A percentile compares a stretch with the other conserved stretches of the same genome.
These are phyloP conservation scores for Tragelaphus eurycerus DNA, from an alignment of 2,797 vertebrate species.

Conservation along the genomic window DNA sequence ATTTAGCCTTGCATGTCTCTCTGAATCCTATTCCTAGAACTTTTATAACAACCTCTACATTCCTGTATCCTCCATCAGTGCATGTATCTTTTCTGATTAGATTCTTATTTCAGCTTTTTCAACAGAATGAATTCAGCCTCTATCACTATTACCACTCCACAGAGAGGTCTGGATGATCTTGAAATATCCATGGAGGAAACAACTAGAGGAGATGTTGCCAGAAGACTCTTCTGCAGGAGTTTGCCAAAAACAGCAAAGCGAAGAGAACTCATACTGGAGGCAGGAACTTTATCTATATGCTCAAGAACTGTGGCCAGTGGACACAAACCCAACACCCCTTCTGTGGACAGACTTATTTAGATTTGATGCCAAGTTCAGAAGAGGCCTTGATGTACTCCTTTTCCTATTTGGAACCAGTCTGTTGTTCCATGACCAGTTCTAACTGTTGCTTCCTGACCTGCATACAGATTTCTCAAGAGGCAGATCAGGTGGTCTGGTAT, in stretches of 20 bases:
- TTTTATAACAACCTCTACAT: not conserved
- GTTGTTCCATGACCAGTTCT: too few species aligned
- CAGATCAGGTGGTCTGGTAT: too few species aligned
- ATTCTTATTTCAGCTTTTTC: not conserved
- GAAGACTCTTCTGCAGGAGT: not conserved
- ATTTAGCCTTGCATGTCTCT: not conserved
- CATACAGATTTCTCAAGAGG: too few species aligned
- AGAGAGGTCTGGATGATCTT: not conserved
- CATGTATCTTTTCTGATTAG: not conserved
- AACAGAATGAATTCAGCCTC: not conserved
- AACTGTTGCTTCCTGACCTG: too few species aligned
- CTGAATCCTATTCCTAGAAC: not conserved
- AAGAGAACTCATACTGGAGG: fast-evolving
- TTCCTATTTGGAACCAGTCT: too few species aligned
- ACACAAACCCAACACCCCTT: not conserved
- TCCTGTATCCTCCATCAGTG: not conserved
- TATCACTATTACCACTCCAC: not conserved
- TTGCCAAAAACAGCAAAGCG: not conserved
- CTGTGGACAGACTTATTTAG: not conserved
- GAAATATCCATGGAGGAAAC: not conserved
- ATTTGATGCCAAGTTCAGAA: not conserved
- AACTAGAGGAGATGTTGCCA: not conserved
- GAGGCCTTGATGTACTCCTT: too few species aligned
- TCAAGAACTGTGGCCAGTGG: fast-evolving
- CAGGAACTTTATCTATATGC: not conserved